Evolutionary conservation across 2,888 invertebrate species (phyloP).

Genomic region (Hipparchia semele): DNA sequence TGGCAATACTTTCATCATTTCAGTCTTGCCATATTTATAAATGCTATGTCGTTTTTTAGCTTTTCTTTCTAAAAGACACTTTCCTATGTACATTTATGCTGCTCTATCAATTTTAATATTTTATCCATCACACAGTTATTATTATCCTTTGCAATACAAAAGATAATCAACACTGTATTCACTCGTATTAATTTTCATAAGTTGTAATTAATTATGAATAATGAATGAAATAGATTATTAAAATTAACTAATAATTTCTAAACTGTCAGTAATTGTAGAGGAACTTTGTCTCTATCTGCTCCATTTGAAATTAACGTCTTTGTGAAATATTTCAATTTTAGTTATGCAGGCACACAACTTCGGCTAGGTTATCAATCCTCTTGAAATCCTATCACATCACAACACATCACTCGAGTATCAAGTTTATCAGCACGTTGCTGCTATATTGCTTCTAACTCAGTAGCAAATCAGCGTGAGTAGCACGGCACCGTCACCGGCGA

Average conservation of each 20-base stretch:
- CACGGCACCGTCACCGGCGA: slow-evolving; percentile 22
- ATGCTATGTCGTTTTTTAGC: not conserved
- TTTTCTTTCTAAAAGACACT: not conserved
- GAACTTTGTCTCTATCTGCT: no score
- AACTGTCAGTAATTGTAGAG: no score
- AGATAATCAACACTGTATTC: not conserved
- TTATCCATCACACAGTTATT: not conserved
- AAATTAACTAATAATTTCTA: no score
- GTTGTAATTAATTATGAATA: no score
- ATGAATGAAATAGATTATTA: no score
- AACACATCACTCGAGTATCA: slow-evolving; percentile 21
- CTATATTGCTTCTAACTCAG: not conserved
- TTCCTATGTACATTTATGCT: not conserved
- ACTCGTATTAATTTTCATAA: no score
- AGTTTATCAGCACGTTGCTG: slow-evolving; percentile 1
- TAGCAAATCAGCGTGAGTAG: slow-evolving; percentile 10
- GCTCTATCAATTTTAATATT: not conserved
- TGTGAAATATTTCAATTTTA: no score
- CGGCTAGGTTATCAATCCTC: not conserved
- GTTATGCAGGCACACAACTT: not conserved
- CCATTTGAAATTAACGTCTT: no score
- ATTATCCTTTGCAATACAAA: not conserved
- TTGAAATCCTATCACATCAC: not conserved
- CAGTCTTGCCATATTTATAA: not conserved
- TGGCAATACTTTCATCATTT: not conserved